phyloP scores from a whole-genome alignment of 2,113 vertebrate species.

The Leuciscus idus region DNA sequence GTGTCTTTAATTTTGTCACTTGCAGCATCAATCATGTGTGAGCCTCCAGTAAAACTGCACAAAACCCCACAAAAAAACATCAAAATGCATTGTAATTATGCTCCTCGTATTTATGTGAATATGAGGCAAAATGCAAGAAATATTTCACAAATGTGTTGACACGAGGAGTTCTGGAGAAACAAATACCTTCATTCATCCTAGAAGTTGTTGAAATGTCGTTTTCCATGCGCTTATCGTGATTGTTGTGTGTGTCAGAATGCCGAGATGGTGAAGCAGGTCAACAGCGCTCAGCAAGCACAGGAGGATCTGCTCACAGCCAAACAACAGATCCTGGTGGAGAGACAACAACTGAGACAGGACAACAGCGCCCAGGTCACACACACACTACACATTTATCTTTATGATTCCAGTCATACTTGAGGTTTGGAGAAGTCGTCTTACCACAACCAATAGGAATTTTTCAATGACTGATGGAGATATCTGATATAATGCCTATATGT shows the following conservation, averaged over 20 bases:
- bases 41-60: not conserved
- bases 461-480: not conserved
- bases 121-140: not conserved
- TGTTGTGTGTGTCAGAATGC: constrained; percentile 76
- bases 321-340: constrained; percentile 81
- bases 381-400: not conserved
- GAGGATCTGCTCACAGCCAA: constrained; percentile 79
- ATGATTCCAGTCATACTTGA: not conserved
- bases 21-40: not conserved
- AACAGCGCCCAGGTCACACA: constrained; percentile 61
- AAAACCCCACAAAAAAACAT: too few relatives aligned
- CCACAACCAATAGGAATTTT: not conserved
- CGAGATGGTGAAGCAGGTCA: constrained; percentile 84
- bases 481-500: not conserved
- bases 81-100: not conserved
- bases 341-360: constrained; percentile 80
- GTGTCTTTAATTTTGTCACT: not conserved
- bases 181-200: not conserved
- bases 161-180: not conserved
- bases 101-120: not conserved
- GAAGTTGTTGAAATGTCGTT: not conserved
- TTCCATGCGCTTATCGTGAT: not conserved
- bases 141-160: not conserved
- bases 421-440: not conserved
- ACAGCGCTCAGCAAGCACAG: constrained; percentile 76